These are phyloP conservation scores for Leptopilina drosophilae DNA, from an alignment of 2,888 invertebrate genomes.

Conservation along the genomic window DNA sequence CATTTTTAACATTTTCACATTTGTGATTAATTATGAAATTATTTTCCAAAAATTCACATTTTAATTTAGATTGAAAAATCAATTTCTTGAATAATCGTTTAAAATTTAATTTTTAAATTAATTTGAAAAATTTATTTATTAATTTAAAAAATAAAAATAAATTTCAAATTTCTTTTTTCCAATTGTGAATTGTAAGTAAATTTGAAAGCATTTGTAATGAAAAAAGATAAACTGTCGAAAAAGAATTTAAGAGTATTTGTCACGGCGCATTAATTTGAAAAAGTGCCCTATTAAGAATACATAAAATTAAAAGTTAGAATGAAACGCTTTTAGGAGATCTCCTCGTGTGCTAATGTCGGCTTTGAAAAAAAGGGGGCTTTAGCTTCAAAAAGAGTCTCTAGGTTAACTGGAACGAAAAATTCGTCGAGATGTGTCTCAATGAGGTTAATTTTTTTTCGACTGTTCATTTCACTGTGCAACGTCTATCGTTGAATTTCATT, in stretches of 20 bases:
- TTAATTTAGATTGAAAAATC: too few species aligned
- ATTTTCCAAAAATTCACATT: too few species aligned
- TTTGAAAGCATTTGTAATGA: not conserved
- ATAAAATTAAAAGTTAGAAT: conserved; percentile 9
- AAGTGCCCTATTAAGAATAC: not conserved
- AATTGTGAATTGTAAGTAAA: too few species aligned
- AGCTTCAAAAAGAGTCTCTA: not conserved
- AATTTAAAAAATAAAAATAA: too few species aligned
- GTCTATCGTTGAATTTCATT: conserved; percentile 14
- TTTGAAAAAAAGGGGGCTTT: not conserved
- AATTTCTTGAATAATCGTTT: too few species aligned
- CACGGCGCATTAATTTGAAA: not conserved
- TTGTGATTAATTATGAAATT: too few species aligned
- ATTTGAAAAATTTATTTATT: too few species aligned
- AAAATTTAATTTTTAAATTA: too few species aligned
- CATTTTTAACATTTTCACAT: too few species aligned
- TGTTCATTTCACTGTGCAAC: not conserved
- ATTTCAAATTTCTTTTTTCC: too few species aligned
- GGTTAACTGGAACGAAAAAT: not conserved
- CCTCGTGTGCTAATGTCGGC: not conserved
- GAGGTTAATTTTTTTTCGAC: not conserved
- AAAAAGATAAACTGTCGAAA: not conserved
- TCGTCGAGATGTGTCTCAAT: conserved; percentile 7
- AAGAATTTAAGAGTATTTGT: not conserved
- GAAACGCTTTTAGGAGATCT: not conserved